Evolutionary conservation across 2,113 vertebrate species (phyloP).

Genomic region (Loxodonta africana): DNA sequence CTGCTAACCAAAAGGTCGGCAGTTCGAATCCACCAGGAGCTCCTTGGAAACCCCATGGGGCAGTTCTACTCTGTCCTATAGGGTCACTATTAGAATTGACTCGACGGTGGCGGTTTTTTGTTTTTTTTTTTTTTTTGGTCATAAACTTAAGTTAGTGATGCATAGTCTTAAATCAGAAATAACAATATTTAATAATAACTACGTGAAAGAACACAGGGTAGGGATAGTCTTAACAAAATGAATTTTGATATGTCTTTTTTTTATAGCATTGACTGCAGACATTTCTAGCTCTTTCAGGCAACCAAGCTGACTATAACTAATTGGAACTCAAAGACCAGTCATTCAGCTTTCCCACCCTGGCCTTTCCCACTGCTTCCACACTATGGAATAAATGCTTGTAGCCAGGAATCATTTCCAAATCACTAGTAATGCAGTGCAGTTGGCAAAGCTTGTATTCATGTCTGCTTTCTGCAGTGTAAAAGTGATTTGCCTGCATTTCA

Average conservation of each 20-base stretch:
- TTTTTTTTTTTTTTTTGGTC: neutral
- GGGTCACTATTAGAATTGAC: too few species aligned
- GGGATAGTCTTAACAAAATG: conserved; percentile 20
- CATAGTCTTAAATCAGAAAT: conserved; percentile 56
- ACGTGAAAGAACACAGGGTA: conserved; percentile 12
- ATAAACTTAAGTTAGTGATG: conserved; percentile 60
- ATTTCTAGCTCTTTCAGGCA: conserved; percentile 58
- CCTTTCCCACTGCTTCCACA: conserved; percentile 46
- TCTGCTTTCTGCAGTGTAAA: conserved; percentile 40
- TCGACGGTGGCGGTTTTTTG: too few species aligned
- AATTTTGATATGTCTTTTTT: conserved; percentile 53
- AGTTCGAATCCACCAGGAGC: too few species aligned
- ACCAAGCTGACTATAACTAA: conserved; percentile 50
- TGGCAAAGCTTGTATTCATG: conserved; percentile 47
- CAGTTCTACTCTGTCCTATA: too few species aligned
- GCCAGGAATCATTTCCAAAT: conserved; percentile 56
- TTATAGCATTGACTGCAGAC: neutral
- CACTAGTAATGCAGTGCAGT: conserved; percentile 41
- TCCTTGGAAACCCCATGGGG: too few species aligned
- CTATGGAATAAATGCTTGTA: conserved; percentile 5
- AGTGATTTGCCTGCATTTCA: conserved; percentile 41
- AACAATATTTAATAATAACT: conserved; percentile 26
- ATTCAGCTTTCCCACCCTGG: conserved; percentile 40
- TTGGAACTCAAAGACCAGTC: conserved; percentile 61
- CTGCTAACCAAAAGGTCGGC: too few species aligned